Percentiles rank a stretch among this genome's conserved stretches.
Conservation (phyloP, 2,888 invertebrate species). For the Leptinotarsa tumamoca region DNA sequence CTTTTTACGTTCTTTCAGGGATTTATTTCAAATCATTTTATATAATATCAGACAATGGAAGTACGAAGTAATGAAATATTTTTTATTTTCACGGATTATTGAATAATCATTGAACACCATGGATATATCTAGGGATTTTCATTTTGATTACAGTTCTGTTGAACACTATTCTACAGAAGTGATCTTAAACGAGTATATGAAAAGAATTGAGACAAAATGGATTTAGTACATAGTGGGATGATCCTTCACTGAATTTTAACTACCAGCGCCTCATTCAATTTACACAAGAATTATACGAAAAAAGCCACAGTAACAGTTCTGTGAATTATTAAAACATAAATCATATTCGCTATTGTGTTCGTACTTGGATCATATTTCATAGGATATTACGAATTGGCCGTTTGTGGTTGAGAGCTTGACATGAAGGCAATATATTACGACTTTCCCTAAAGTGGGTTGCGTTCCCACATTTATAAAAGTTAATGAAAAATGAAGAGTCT, state of each 20-base stretch:
- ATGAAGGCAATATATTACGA: background rate
- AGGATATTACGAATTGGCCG: background rate
- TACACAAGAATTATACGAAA: background rate
- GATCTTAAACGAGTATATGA: too few relatives aligned
- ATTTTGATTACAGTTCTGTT: too few relatives aligned
- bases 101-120: too few relatives aligned
- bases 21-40: too few relatives aligned
- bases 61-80: too few relatives aligned
- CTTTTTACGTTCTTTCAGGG: too few relatives aligned
- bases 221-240: too few relatives aligned
- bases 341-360: conserved; percentile 9
- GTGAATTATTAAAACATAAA: conserved; percentile 17
- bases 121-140: too few relatives aligned
- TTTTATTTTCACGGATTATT: too few relatives aligned
- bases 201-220: too few relatives aligned
- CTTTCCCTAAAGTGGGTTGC: conserved; percentile 5
- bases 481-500: background rate
- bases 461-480: background rate
- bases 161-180: too few relatives aligned
- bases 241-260: background rate
- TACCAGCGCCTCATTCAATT: background rate
- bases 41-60: too few relatives aligned
- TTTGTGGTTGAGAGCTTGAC: background rate
- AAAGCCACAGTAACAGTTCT: background rate
- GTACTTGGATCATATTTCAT: conserved; percentile 1